Percentiles rank a stretch among this genome's conserved stretches.
These are phyloP conservation scores for Drosophila nikananu DNA, from an alignment of 1,140 invertebrate species.

Conservation along the genomic window DNA sequence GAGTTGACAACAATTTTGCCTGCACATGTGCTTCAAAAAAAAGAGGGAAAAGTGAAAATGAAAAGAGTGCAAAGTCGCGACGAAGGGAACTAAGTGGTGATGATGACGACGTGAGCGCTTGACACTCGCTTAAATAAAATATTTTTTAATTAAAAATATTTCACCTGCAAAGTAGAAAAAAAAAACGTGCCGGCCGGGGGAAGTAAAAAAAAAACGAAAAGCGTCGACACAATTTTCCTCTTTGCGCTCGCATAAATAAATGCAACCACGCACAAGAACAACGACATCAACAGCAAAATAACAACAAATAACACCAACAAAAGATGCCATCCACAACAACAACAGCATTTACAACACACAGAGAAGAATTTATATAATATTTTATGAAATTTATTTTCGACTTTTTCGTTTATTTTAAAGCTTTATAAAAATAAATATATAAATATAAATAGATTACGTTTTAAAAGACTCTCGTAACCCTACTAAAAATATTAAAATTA, in stretches of 20 bases:
- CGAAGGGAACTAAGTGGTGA: constrained; percentile 14
- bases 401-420: too few species aligned
- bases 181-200: constrained; percentile 20
- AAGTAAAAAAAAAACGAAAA: constrained; percentile 28
- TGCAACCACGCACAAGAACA: constrained; percentile 48
- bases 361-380: not conserved
- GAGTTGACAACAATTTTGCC: constrained; percentile 29
- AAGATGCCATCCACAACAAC: constrained; percentile 9
- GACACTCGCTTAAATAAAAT: constrained; percentile 80
- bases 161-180: constrained; percentile 64
- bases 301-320: constrained; percentile 25
- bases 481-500: not conserved
- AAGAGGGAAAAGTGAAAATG: constrained; percentile 5
- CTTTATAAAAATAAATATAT: not conserved
- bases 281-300: constrained; percentile 27
- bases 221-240: constrained; percentile 78
- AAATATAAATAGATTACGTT: not conserved
- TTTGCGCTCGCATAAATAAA: constrained; percentile 77
- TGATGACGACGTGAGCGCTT: constrained; percentile 35
- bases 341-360: constrained; percentile 13
- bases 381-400: not conserved
- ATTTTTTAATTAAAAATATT: constrained; percentile 84
- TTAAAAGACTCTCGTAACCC: not conserved
- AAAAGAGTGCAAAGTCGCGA: constrained; percentile 18
- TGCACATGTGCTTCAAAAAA: constrained; percentile 36